Conservation (phyloP, 2,888 invertebrate genomes). For the Poecilobothrus nobilitatus region DNA sequence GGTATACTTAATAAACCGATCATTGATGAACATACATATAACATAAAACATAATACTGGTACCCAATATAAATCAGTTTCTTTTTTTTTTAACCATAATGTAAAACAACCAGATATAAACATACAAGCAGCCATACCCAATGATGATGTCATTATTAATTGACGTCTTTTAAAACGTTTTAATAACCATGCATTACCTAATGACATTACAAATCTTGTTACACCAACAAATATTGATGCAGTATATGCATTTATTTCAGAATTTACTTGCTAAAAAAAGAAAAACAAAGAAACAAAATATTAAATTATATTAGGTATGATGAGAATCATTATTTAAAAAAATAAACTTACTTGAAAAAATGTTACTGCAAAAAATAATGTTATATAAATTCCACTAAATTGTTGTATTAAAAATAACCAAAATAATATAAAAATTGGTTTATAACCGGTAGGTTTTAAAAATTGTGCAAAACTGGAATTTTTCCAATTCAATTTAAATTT, state of each 20-base stretch:
- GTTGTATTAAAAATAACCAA: conserved; percentile 51
- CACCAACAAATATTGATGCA: conserved; percentile 51
- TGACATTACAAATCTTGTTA: conserved; percentile 51
- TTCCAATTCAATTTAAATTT: conserved; percentile 26
- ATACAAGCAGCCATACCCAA: conserved; percentile 51
- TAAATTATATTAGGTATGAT: neutral
- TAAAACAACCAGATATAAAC: conserved; percentile 50
- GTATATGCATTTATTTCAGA: conserved; percentile 46
- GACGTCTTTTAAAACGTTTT: conserved; percentile 47
- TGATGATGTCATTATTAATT: conserved; percentile 47
- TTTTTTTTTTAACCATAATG: conserved; percentile 44
- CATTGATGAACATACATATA: conserved; percentile 53
- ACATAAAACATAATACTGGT: conserved; percentile 47
- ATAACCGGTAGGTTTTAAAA: conserved; percentile 51
- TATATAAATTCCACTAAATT: conserved; percentile 54
- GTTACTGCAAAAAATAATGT: conserved; percentile 54
- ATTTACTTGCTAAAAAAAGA: conserved; percentile 45
- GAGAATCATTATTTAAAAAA: neutral
- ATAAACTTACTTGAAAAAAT: conserved; percentile 46
- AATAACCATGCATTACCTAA: conserved; percentile 50
- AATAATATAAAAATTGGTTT: conserved; percentile 51
- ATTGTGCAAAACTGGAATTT: conserved; percentile 40
- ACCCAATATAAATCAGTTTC: conserved; percentile 41
- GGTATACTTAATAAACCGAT: conserved; percentile 53
- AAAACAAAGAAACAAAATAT: conserved; percentile 19